A percentile compares a stretch with the other conserved stretches of the same genome.
Conservation (phyloP, 2,888 invertebrate genomes). For the Athrips mouffetella region DNA sequence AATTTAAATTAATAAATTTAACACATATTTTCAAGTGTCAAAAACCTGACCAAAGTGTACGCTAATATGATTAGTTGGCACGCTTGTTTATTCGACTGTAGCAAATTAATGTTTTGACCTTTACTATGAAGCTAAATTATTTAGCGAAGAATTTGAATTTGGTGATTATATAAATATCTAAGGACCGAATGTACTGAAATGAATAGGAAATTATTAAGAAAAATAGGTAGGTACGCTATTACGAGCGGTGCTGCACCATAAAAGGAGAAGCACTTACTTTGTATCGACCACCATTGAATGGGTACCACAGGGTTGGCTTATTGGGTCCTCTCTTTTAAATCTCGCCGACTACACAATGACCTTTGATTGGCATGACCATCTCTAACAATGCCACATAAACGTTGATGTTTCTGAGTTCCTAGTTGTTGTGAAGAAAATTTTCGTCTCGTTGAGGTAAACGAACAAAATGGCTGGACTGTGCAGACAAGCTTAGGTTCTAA, state of each 20-base stretch:
- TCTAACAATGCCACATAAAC: constrained; percentile 67
- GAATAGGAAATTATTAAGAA: background rate
- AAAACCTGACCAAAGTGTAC: background rate
- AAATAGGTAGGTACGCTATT: background rate
- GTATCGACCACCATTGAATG: constrained; percentile 32
- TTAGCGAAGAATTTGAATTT: too few species aligned
- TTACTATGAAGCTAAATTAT: too few species aligned
- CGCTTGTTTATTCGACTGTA: background rate
- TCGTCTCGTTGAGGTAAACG: constrained; percentile 48
- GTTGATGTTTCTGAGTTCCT: constrained; percentile 41
- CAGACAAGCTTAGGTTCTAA: constrained; percentile 27
- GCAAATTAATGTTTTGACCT: background rate
- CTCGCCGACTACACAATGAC: constrained; percentile 45
- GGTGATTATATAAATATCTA: too few species aligned
- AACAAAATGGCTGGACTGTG: constrained; percentile 32
- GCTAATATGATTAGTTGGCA: background rate
- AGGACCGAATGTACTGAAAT: too few species aligned
- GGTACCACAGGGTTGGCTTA: constrained; percentile 34
- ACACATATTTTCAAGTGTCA: background rate
- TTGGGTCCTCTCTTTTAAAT: constrained; percentile 44
- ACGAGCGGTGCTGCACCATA: background rate
- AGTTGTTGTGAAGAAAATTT: constrained; percentile 50
- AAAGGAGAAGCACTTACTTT: constrained; percentile 22
- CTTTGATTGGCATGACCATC: constrained; percentile 51
- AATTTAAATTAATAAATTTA: too few species aligned